Percentiles rank a stretch among this genome's conserved stretches.
phyloP scores from a whole-genome alignment of 2,888 invertebrate genomes.

The Papilio gigon region DNA sequence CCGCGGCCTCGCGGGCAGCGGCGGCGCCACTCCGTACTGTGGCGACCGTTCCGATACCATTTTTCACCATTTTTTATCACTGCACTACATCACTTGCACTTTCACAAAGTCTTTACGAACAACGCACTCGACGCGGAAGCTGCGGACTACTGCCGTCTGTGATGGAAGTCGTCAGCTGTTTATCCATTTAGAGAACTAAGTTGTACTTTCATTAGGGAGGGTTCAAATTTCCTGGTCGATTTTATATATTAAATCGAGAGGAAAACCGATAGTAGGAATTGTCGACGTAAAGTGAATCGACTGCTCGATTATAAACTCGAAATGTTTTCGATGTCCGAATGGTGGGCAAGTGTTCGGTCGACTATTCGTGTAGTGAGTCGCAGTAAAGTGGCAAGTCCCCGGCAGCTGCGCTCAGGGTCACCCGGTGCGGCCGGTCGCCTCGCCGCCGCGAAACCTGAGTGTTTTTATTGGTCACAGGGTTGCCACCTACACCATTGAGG shows the following conservation, averaged over 20 bases:
- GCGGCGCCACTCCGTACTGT: conserved; percentile 70
- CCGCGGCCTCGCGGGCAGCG: conserved; percentile 74
- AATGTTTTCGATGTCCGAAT: conserved; percentile 46
- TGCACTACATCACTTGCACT: conserved; percentile 57
- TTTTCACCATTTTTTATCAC: conserved; percentile 69
- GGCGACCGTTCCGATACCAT: conserved; percentile 77
- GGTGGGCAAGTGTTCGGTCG: conserved; percentile 43
- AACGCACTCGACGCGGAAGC: conserved; percentile 44
- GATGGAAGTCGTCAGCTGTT: conserved; percentile 38
- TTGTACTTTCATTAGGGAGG: conserved; percentile 45
- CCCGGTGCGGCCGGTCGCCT: conserved; percentile 66
- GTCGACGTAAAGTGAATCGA: conserved; percentile 14
- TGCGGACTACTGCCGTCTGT: conserved; percentile 42
- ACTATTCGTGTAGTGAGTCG: conserved; percentile 54
- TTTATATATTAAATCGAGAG: conserved; percentile 45
- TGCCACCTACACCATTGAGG: conserved; percentile 46
- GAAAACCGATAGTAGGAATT: conserved; percentile 40
- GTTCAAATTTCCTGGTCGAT: conserved; percentile 22
- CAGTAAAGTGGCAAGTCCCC: conserved; percentile 60
- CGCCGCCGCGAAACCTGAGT: conserved; percentile 57
- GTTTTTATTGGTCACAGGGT: conserved; percentile 68
- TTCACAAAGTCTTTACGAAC: conserved; percentile 50
- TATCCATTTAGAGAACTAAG: conserved; percentile 42
- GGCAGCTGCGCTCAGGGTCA: conserved; percentile 76
- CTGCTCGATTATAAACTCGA: conserved; percentile 30